Evolutionary conservation across 30 jellyfish, hydroid and myxozoan species (phyloP), one percentile per base, ranked within the genome.

Genomic region (Chironex yamaguchii): DNA sequence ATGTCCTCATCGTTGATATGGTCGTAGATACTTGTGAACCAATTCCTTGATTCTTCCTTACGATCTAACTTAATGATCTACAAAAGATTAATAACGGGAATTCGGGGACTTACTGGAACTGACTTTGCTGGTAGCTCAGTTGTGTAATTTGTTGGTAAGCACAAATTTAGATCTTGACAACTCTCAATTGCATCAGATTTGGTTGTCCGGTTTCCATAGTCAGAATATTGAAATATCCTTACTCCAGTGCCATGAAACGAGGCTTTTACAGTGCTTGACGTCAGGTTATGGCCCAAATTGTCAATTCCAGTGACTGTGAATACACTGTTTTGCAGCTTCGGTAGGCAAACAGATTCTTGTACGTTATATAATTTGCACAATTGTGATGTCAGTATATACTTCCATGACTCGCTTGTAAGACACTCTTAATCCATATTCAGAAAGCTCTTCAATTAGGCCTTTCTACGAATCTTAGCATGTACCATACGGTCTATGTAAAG

Each of bases 381-480:
- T 13, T 54, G 50, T n/a, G n/a, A n/a, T n/a, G n/a, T n/a, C n/a
- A n/a, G n/a, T n/a, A n/a, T n/a, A n/a, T n/a, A 79, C 83, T 3
- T 62, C 64, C 73, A 35, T 52, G 21, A 79, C 90, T 52, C 90
- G 26, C 17, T 71, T n/a, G n/a, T n/a, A 72, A 36, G 63, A 42
- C 83, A 79, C 65, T 54, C 85, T n/a, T 53, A 58, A 35, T 33
- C 85, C 90, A 23, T 29, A 35, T 4, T 79, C 28, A 2, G 83
- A 42, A 29, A 79, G 83, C 66, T 49, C 25, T 21, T 32, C 1
- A 3, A 58, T 63, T 35, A 79, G 82, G 1, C 71, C 72, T 58
- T 77, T 34, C 53, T 77, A 31, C 89, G 25, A n/a, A 82, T 79
- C 64, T 79, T 79, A 1, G 90, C 35, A 36, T 33, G 85, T 24